Evolutionary conservation across 2,113 vertebrate species (phyloP).

Genomic region (Raphicerus campestris): DNA sequence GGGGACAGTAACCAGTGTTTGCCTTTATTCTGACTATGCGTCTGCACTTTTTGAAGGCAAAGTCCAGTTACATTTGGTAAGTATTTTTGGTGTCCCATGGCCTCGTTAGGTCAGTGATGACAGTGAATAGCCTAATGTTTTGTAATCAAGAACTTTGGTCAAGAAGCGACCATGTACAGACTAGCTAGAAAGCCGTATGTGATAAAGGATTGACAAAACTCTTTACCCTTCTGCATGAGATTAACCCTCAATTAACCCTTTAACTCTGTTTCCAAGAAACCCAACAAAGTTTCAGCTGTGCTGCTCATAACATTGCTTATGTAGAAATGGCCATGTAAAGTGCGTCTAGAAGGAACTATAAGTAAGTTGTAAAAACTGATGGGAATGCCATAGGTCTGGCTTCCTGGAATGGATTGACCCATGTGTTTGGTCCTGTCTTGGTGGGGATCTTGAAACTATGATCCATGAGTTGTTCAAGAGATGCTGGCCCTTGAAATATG

Average conservation of each 20-base stretch:
- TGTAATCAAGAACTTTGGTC: background rate
- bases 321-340: background rate
- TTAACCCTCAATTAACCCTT: background rate
- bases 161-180: background rate
- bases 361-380: background rate
- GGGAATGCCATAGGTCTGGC: background rate
- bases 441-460: background rate
- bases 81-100: slow-evolving; percentile 52
- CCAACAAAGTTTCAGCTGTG: background rate
- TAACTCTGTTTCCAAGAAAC: background rate
- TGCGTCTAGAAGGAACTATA: background rate
- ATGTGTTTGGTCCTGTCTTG: background rate
- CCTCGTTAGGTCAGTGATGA: background rate
- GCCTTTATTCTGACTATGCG: slow-evolving; percentile 94
- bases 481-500: background rate
- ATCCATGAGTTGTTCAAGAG: background rate
- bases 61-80: slow-evolving; percentile 96
- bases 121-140: background rate
- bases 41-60: slow-evolving; percentile 96
- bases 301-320: background rate
- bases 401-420: background rate
- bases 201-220: background rate
- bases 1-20: slow-evolving; percentile 92
- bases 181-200: background rate
- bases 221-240: background rate